Base-by-base conservation (phyloP, 2,797 vertebrate genomes). In the Alectoris magna region DNA sequence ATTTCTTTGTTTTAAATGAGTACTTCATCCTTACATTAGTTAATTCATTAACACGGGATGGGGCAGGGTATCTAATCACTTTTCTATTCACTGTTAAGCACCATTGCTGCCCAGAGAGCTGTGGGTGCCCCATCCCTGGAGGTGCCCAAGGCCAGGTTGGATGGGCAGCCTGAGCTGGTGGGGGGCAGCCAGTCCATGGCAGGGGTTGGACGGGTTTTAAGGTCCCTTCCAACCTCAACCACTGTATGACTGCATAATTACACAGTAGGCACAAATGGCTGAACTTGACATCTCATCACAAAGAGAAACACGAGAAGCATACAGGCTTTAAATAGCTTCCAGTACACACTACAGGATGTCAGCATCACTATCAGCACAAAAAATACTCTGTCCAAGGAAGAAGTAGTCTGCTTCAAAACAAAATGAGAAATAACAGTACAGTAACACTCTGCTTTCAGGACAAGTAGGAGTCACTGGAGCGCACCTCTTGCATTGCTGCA, bases 271-370 rank as follows among this genome's bases (percentile, higher is more conserved):
- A 11, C 21, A 19, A 5, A 5, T 4, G 2, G 23, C 12, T 27
- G 39, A n/a, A 7, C 26, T 34, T 10, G 7, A 1, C 7, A 2
- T 6, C 1, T 1, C 29, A 8, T 10, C 29, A 5, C 0, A 19
- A 41, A 23, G 5, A 39, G 55, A 43, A 49, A 16, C 15, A 21
- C 14, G 4, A 29, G 17, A 31, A 19, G 31, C 10, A 19, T n/a
- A 31, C 4, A 31, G 31, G 29, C 39, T 43, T 22, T 64, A 43
- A 31, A 13, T 22, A 9, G 39, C 21, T 39, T 43, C 6, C 19
- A 31, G 27, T 31, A 64, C 9, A 15, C 5, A 3, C 62, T 43
- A 19, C 5, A 11, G 62, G 29, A 64, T 31, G 19, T 43, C 39
- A 43, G 9, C 38, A 41, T 5, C 16, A 17, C 60, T 21, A 39